phyloP scores from a whole-genome alignment of 2,113 vertebrate species.

The Barbus barbus region DNA sequence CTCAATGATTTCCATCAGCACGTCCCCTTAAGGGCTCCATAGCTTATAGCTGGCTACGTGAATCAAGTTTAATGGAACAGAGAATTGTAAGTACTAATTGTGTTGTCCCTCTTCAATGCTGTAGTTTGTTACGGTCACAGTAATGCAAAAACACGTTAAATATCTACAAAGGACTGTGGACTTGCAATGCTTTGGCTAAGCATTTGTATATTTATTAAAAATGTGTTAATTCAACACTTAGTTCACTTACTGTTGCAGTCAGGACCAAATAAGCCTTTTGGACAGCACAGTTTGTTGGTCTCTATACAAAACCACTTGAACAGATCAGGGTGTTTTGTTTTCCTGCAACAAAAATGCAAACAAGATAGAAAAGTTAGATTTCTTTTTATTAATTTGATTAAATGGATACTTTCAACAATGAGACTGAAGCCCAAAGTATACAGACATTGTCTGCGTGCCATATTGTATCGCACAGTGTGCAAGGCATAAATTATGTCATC shows the following conservation, averaged over 20 bases:
- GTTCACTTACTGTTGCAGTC: slow-evolving; percentile 82
- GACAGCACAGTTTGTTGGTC: slow-evolving; percentile 86
- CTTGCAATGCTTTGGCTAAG: background rate
- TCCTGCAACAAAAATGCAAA: slow-evolving; percentile 69
- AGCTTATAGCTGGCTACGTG: background rate
- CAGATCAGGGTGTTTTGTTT: slow-evolving; percentile 85
- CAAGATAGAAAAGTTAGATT: background rate
- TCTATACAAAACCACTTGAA: slow-evolving; percentile 93
- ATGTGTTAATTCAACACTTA: background rate
- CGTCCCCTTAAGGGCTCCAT: no score
- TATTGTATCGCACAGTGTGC: background rate
- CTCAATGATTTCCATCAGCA: background rate
- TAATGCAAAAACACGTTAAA: background rate
- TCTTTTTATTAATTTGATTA: background rate
- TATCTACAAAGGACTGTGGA: background rate
- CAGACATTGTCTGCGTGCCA: background rate
- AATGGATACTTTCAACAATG: background rate
- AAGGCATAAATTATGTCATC: background rate
- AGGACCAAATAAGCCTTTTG: slow-evolving; percentile 84
- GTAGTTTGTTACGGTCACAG: background rate
- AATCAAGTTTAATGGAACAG: background rate
- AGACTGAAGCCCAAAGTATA: background rate
- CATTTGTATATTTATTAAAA: background rate
- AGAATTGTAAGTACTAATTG: background rate
- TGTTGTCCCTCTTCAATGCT: background rate